Base-by-base conservation (phyloP, 2,797 vertebrate species). In the Holocentrus rufus region DNA sequence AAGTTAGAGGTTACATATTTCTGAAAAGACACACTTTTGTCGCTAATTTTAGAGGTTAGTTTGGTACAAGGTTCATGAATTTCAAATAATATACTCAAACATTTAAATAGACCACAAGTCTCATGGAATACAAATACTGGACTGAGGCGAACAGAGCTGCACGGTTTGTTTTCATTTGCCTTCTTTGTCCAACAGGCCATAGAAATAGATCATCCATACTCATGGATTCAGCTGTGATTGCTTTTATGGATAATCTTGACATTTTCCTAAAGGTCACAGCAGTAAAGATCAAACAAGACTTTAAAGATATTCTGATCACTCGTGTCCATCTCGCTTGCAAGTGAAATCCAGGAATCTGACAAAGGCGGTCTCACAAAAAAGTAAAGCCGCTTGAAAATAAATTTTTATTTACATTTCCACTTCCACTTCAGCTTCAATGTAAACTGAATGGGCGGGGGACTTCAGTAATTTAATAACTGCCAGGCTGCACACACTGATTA, bases 201-300 rank as follows among this genome's bases (percentile, higher is more conserved):
- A 22, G 23, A 76, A 59, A 75, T 67, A 58, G 69, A 60, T 75
- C 23, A 61, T 68, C 59, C 50, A 22, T 14, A 66, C 62, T 66
- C 31, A 64, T 67, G 79, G 65, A 79, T 80, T 83, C 70, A 66
- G 25, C 47, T 27, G 10, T 57, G 57, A 70, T 81, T 77, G 68
- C 25, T 60, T 60, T 34, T 72, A 58, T 77, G 44, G 84, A 76
- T 74, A 71, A 72, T 81, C 49, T 42, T 75, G 73, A 80, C 80
- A 85, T 83, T 85, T 77, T 58, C 65, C 68, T 69, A 72, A 88
- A 88, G 83, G 84, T 88, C 74, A 81, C 64, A 77, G 62, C 67
- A 65, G 62, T 34, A 47, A 74, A 60, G 55, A 30, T 49, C 42
- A 69, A 66, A 84, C 53, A 46, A 72, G 49, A 14, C 58, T 58